Base-by-base conservation (phyloP, 1,140 invertebrate genomes). In the Brachionus sp. region DNA sequence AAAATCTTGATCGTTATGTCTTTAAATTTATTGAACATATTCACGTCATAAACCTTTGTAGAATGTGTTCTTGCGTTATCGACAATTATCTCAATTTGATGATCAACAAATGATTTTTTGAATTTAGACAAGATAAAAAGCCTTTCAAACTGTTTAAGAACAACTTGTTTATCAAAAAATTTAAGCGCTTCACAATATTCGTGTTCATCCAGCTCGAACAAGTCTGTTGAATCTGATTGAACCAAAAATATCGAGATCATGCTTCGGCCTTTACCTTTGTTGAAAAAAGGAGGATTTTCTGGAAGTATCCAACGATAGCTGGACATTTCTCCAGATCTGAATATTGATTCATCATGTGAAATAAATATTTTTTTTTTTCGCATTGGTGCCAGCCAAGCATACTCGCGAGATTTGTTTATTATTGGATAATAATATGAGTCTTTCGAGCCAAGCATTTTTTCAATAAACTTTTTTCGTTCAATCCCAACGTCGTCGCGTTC, bases 401-500 rank as follows among this genome's bases (percentile, higher is more conserved):
- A 35, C 13, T 37, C 66, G 16, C n/a, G 23, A 23, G 7, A 23
- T 23, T 64, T 19, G 23, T 23, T 25, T 23, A 23, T 64, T 16
- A 23, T 64, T 64, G 23, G 57, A 23, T 10, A 23, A 64, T 29
- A 66, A 66, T 29, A 66, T 25, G 5, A 29, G 29, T 66, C 19
- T 66, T 66, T 25, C 0, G 19, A 33, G 13, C 29, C 62, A 9
- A 66, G 25, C 0, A 66, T 9, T 9, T 66, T 9, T 29, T 23
- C 13, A 29, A 66, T 66, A 66, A 66, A 70, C 16, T 70, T n/a
- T 70, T 70, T 70, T n/a, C 33, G 29, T 7, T 70, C n/a, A n/a
- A n/a, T n/a, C n/a, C n/a, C n/a, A n/a, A n/a, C n/a, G n/a, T n/a
- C n/a, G n/a, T n/a, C n/a, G n/a, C n/a, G n/a, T n/a, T n/a, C n/a